Evolutionary conservation across 2,888 invertebrate genomes (phyloP).

Genomic region (Agrenia bidenticulata): DNA sequence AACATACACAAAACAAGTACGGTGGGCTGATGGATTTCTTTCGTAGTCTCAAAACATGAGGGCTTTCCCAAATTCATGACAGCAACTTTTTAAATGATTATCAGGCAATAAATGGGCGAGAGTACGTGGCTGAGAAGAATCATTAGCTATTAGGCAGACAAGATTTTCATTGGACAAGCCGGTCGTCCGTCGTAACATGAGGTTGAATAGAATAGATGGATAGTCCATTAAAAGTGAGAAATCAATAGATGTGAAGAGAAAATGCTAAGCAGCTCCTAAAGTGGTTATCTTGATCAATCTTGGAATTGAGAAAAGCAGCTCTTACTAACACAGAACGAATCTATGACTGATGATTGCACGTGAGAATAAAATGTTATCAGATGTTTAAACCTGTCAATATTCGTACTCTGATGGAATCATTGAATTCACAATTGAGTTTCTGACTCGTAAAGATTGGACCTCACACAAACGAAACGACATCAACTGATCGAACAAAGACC

Average conservation of each 20-base stretch:
- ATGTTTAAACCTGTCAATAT: slow-evolving; percentile 46
- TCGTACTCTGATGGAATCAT: slow-evolving; percentile 10
- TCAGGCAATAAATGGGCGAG: not conserved
- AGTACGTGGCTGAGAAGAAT: slow-evolving; percentile 6
- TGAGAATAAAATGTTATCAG: slow-evolving; percentile 44
- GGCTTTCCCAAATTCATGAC: not conserved
- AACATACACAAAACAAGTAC: not conserved
- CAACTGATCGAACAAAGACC: slow-evolving; percentile 27
- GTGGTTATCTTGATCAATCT: not conserved
- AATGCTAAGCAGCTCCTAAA: too few relatives aligned
- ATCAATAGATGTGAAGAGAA: too few relatives aligned
- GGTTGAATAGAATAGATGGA: too few relatives aligned
- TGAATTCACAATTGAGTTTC: slow-evolving; percentile 17
- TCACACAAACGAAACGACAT: slow-evolving; percentile 24
- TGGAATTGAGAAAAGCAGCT: not conserved
- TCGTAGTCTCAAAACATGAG: too few relatives aligned
- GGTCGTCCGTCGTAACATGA: not conserved
- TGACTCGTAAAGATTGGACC: slow-evolving; percentile 13
- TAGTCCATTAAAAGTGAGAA: too few relatives aligned
- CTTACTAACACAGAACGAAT: not conserved
- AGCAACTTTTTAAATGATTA: not conserved
- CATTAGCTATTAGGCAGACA: not conserved
- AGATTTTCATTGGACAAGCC: not conserved
- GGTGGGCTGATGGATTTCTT: slow-evolving; percentile 5
- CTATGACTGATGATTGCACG: slow-evolving; percentile 38